phyloP scores from a whole-genome alignment of 2,888 invertebrate genomes.

The Acronicta aceris region DNA sequence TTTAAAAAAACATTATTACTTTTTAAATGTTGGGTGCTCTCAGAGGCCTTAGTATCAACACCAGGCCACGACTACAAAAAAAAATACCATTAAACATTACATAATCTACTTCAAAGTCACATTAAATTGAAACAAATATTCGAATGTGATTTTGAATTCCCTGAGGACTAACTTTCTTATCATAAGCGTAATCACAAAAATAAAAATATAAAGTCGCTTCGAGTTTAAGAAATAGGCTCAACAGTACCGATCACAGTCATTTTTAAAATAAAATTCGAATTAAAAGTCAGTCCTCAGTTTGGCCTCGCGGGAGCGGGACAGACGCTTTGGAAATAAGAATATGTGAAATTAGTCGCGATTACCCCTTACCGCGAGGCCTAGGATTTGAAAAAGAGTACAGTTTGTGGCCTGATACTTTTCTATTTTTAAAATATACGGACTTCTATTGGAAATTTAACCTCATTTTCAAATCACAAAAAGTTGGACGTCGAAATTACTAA shows the following conservation, averaged over 20 bases:
- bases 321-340: conserved; percentile 42
- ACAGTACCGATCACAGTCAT: conserved; percentile 64
- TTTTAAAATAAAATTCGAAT: conserved; percentile 47
- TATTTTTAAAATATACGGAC: conserved; percentile 11
- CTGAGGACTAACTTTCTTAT: conserved; percentile 73
- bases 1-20: conserved; percentile 23
- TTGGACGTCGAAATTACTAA: no score
- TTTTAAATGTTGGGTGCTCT: conserved; percentile 18
- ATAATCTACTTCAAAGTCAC: conserved; percentile 73
- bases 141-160: conserved; percentile 77
- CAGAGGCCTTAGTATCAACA: conserved; percentile 21
- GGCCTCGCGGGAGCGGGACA: conserved; percentile 33
- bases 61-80: conserved; percentile 33
- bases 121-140: conserved; percentile 84
- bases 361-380: conserved; percentile 26
- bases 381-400: conserved; percentile 39
- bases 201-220: conserved; percentile 60
- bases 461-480: no score
- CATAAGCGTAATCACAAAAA: conserved; percentile 60
- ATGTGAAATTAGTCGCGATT: conserved; percentile 34
- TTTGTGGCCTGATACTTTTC: conserved; percentile 17
- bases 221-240: conserved; percentile 42
- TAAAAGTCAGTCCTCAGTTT: conserved; percentile 70
- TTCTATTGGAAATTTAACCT: conserved; percentile 3
- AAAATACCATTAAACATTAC: conserved; percentile 42